phyloP scores from a whole-genome alignment of 2,888 invertebrate genomes.

The Callosobruchus maculatus region DNA sequence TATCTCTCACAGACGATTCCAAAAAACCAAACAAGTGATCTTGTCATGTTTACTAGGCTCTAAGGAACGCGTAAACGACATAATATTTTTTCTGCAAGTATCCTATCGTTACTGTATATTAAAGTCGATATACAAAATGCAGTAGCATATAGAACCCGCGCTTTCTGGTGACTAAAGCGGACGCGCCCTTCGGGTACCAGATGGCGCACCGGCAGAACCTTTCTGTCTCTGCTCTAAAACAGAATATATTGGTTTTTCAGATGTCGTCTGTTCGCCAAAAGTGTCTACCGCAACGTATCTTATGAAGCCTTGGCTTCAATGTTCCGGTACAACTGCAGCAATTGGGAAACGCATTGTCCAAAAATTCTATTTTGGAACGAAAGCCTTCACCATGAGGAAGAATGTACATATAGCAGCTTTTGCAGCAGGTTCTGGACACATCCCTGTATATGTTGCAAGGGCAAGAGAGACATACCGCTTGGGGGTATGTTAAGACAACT shows the following conservation, averaged over 20 bases:
- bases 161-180: too few species aligned
- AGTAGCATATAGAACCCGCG: too few species aligned
- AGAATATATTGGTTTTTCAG: slow-evolving; percentile 23
- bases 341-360: slow-evolving; percentile 40
- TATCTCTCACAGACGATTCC: too few species aligned
- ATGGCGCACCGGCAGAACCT: too few species aligned
- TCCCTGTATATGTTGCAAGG: slow-evolving; percentile 33
- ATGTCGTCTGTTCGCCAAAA: slow-evolving; percentile 32
- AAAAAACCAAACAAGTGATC: too few species aligned
- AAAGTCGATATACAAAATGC: too few species aligned
- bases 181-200: too few species aligned
- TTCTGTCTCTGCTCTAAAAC: too few species aligned
- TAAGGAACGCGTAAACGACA: too few species aligned
- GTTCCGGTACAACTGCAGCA: slow-evolving; percentile 42
- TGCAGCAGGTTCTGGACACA: slow-evolving; percentile 34
- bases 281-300: slow-evolving; percentile 34
- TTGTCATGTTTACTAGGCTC: too few species aligned
- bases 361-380: slow-evolving; percentile 37
- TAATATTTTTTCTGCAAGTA: too few species aligned
- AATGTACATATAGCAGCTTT: slow-evolving; percentile 36
- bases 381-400: slow-evolving; percentile 36
- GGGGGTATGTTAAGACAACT: slow-evolving; percentile 26
- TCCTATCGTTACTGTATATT: too few species aligned
- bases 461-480: slow-evolving; percentile 31
- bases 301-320: slow-evolving; percentile 42